Evolutionary conservation across 2,888 invertebrate genomes (phyloP), one percentile per base, ranked within the genome.

Genomic region (Habrosyne pyritoides): DNA sequence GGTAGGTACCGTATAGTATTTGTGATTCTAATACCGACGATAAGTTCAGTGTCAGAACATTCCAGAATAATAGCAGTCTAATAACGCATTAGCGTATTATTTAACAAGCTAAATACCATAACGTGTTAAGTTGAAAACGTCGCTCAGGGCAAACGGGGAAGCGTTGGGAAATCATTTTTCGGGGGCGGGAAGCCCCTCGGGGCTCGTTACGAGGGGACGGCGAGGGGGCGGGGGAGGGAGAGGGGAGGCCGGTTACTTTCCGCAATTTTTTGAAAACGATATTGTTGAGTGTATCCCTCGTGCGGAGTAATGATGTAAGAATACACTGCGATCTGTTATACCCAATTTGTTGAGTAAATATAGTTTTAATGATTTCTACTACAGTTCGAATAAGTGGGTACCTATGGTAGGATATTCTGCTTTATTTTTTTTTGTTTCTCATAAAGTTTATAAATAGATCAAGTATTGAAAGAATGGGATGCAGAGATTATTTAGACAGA

Each of bases 251-350:
- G 55, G 52, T 52, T 62, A 66, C 66, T 71, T 74, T 75, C 68
- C 66, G 73, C 71, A 77, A 70, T 73, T 75, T 73, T 74, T 73
- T 73, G 81, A 72, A 76, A 79, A 79, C 71, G 76, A 79, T 79
- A 79, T 80, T 77, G 79, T 79, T 72, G 71, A 56, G 52, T 24
- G 63, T 42, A 18, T 63, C 63, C 60, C 68, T 63, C 58, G 65
- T 63, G 56, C 57, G 59, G 48, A 48, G 69, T 78, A 77, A 78
- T 74, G 77, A 75, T 66, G 77, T 73, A 77, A 77, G 64, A 63
- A 74, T 75, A 73, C 50, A 49, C 52, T 46, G 53, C 28, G 47
- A 42, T 48, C 50, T 52, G 47, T 56, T 22, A 18, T 50, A 53
- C 60, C 53, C 60, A 21, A 54, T 48, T 53, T 33, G 14, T 18